Conservation (phyloP, 64 coral and sea anemone species). For the Dendrophyllia cribrosa region DNA sequence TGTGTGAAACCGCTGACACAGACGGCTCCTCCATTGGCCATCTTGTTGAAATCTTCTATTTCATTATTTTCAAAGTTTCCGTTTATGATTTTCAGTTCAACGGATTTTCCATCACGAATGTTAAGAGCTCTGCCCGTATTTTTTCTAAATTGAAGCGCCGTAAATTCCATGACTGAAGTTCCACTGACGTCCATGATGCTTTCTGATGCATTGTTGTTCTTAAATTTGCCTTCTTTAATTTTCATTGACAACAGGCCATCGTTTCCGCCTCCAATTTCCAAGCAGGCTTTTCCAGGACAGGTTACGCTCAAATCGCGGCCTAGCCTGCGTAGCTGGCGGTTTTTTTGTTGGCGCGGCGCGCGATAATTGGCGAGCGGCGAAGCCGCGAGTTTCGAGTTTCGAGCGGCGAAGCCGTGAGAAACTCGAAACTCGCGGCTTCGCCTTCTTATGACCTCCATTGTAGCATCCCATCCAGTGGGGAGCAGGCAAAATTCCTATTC, state of each 20-base stretch:
- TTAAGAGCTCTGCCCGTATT: background rate
- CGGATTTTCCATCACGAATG: background rate
- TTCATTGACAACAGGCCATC: background rate
- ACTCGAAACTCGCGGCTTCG: no score
- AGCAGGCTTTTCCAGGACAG: slow-evolving; percentile 2
- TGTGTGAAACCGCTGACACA: slow-evolving; percentile 9
- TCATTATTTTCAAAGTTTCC: background rate
- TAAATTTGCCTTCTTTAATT: slow-evolving; percentile 1
- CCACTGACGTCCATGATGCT: background rate
- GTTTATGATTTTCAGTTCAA: background rate
- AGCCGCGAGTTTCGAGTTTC: no score
- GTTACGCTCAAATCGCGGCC: no score
- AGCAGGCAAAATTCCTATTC: no score
- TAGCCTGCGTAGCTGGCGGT: no score
- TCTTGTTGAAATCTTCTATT: background rate
- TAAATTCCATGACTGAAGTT: background rate
- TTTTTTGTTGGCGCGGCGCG: no score
- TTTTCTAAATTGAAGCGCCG: background rate
- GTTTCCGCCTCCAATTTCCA: background rate
- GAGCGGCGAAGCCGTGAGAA: no score
- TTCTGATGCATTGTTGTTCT: background rate
- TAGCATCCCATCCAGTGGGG: no score
- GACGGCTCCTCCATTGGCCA: background rate
- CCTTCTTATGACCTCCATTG: no score
- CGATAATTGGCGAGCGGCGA: no score